Percentiles rank a stretch among this genome's conserved stretches.
phyloP scores from a whole-genome alignment of 2,888 invertebrate genomes.

The Artemia sp. region DNA sequence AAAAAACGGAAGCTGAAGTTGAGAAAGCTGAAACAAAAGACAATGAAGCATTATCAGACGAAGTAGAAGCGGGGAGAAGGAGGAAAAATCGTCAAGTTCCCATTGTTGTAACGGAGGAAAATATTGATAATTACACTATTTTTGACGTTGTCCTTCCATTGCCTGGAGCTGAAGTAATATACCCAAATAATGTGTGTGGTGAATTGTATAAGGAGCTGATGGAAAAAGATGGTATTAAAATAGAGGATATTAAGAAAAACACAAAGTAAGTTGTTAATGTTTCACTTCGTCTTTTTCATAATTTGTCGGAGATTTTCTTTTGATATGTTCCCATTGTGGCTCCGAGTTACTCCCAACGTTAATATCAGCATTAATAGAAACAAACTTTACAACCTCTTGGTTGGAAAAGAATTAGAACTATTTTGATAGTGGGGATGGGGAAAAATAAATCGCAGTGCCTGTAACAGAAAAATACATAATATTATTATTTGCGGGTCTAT shows the following conservation, averaged over 20 bases:
- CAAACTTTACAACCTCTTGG: too few relatives aligned
- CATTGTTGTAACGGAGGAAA: conserved; percentile 44
- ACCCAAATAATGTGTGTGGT: conserved; percentile 56
- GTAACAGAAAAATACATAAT: too few relatives aligned
- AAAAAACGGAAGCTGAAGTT: neutral
- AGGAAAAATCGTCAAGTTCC: conserved; percentile 10
- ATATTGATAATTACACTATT: conserved; percentile 48
- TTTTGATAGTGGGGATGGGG: too few relatives aligned
- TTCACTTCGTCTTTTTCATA: conserved; percentile 22
- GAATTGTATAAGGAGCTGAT: conserved; percentile 57
- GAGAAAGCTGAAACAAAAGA: conserved; percentile 7
- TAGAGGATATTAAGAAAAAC: conserved; percentile 46
- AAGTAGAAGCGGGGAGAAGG: neutral
- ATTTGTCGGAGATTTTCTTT: conserved; percentile 24
- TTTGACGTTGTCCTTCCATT: conserved; percentile 65
- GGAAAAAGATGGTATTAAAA: conserved; percentile 44
- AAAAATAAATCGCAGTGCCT: too few relatives aligned
- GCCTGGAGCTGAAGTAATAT: conserved; percentile 62
- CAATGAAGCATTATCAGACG: neutral
- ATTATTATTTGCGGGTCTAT: too few relatives aligned
- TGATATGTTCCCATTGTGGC: neutral
- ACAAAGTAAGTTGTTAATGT: conserved; percentile 42
- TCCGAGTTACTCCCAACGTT: too few relatives aligned
- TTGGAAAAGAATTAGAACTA: too few relatives aligned
- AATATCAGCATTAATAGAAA: too few relatives aligned